Base-by-base conservation (phyloP, 2,113 vertebrate species). In the Phainopepla nitens region DNA sequence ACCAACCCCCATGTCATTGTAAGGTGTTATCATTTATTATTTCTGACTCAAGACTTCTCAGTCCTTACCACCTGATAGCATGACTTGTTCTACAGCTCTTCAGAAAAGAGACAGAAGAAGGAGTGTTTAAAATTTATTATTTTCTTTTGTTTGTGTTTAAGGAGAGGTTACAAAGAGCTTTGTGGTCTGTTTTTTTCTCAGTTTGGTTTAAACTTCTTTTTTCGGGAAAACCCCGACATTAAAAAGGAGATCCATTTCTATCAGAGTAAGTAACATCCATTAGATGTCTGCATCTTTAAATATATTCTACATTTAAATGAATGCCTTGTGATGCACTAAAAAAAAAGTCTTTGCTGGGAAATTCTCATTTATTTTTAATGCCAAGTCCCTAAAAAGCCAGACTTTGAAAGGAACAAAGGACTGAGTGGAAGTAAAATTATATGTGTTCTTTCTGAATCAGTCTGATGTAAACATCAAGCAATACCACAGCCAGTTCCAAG, bases 281-380 rank as follows among this genome's bases (percentile, higher is more conserved):
- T 61, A 53, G 10, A 14, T 89, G 57, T 89, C 94, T 89, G 29
- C 56, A 33, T 51, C 42, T 50, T 81, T 51, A 50, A 70, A 83
- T 87, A 89, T 57, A 78, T 24, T 42, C 60, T 42, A 7, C 15
- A 20, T 83, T 73, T 70, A 80, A 83, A 87, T 45, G 20, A 50
- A 36, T 45, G 33, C 14, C 19, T 90, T 75, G 47, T 35, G 39
- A 58, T 42, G 49, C 39, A 53, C 27, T 82, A 35, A 49, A n/a
- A 83, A 76, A 56, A 57, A 36, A n/a, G 4, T 51, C 60, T 65
- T 84, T 68, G 72, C 13, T 6, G 24, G 64, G 56, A 91, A 93
- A 71, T 64, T 44, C 27, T 90, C 49, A 53, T 94, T 89, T 95
- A 39, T 91, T 96, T 91, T 89, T 94, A 90, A 91, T 87, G 41